Evolutionary conservation across 2,113 vertebrate genomes (phyloP).

Genomic region (Microcebus griseorufus): DNA sequence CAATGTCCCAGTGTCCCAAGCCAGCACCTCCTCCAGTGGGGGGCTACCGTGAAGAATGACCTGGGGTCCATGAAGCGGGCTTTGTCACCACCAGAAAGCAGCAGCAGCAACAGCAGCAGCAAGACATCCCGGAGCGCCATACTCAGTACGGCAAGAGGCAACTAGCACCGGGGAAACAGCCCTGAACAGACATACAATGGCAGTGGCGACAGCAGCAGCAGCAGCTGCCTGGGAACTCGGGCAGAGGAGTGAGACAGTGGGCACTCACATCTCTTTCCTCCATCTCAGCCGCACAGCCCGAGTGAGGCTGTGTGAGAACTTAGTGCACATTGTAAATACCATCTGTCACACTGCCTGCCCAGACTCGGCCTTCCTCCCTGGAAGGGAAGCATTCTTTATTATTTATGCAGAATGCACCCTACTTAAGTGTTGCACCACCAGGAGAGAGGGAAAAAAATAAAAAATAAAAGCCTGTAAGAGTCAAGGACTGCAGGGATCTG

Average conservation of each 20-base stretch:
- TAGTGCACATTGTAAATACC: constrained; percentile 76
- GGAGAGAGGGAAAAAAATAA: not conserved
- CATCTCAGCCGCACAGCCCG: constrained; percentile 23
- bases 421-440: constrained; percentile 27
- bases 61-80: not conserved
- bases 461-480: constrained; percentile 32
- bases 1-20: not conserved
- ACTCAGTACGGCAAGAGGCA: not conserved
- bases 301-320: constrained; percentile 60
- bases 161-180: not conserved
- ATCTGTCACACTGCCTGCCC: constrained; percentile 76
- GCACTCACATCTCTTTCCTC: constrained; percentile 3
- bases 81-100: not conserved
- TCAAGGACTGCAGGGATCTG: not conserved
- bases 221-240: not conserved
- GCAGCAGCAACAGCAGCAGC: not conserved
- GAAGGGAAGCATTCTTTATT: constrained; percentile 57
- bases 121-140: not conserved
- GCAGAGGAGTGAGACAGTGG: constrained; percentile 60
- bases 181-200: not conserved
- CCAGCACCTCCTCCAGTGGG: not conserved
- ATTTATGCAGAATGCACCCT: constrained; percentile 67
- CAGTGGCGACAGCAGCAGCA: not conserved
- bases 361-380: constrained; percentile 63
- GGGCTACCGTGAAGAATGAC: not conserved